Evolutionary conservation across 2,797 vertebrate genomes (phyloP), one percentile per base, ranked within the genome.

Genomic region (Bradypodion ventrale): DNA sequence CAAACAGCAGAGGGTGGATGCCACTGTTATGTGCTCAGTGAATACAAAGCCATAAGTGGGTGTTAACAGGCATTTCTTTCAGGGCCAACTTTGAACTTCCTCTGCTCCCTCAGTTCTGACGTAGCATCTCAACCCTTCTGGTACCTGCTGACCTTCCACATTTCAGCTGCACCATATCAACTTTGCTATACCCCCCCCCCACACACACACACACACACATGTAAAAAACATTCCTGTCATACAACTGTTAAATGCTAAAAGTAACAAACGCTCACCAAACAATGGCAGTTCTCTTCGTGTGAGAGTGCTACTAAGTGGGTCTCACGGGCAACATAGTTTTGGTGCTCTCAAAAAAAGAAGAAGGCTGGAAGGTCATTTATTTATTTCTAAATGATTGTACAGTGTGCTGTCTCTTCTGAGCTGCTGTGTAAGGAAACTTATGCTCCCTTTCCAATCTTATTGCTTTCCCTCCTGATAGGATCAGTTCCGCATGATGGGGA

Each of bases 401-500:
- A 15, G 52, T 73, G 3, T 1, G 0, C 84, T 2, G 2, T 23
- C 62, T 80, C 79, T 3, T 23, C 4, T 1, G 35, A 49, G 70
- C 15, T 90, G 83, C 87, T 0, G 1, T 69, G 86, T 56, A 7
- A 82, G 83, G 74, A 82, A 69, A 35, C 29, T 86, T 0, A 63
- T 89, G 89, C 83, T 84, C 0, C 16, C 69, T 92, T 92, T 87
- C 92, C 73, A 6, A 4, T 87, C 80, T 75, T 60, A 42, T 40
- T 70, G 4, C 83, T 86, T 80, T 90, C 79, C 86, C 27, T 6
- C 80, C 70, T 1, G 80, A 91, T 91, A 92, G 92, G 56, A 94
- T 92, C 92, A 84, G 88, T 92, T 85, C 88, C 25, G 92, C 60
- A 0, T 89, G 92, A 35, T 60, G 89, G 90, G 93, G 89, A 94